A percentile compares a stretch with the other conserved stretches of the same genome.
Evolutionary conservation across 2,113 vertebrate genomes (phyloP).

Genomic region (Pyrgilauda ruficollis): DNA sequence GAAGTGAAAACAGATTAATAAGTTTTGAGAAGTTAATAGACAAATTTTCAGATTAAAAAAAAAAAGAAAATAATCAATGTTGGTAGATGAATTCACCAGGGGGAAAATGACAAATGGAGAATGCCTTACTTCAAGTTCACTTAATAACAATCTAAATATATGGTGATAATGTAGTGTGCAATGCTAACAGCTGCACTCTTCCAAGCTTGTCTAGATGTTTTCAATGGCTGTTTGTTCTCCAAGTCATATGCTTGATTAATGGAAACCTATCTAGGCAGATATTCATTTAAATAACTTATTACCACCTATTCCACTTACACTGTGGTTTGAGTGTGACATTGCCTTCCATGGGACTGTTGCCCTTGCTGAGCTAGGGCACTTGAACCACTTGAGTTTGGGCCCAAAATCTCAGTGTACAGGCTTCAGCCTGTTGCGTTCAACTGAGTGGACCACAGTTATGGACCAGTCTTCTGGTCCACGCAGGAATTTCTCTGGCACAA

Average conservation of each 20-base stretch:
- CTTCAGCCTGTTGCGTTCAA: not conserved
- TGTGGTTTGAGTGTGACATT: not conserved
- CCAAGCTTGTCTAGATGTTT: conserved; percentile 2
- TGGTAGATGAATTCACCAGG: conserved; percentile 22
- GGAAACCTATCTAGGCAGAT: not conserved
- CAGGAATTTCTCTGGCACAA: not conserved
- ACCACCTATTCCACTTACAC: not conserved
- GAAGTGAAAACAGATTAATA: conserved; percentile 48
- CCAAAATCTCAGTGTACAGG: not conserved
- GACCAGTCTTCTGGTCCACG: not conserved
- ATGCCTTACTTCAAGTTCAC: conserved; percentile 39
- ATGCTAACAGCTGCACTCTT: conserved; percentile 23
- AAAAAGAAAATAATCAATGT: not conserved
- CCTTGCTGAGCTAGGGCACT: not conserved
- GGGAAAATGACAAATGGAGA: conserved; percentile 43
- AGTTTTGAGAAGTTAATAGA: conserved; percentile 44
- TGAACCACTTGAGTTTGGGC: not conserved
- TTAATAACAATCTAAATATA: conserved; percentile 57
- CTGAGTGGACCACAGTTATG: no score
- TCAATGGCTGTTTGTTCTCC: not conserved
- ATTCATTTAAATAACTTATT: conserved; percentile 2
- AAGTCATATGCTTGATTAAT: not conserved
- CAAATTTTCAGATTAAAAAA: conserved; percentile 33
- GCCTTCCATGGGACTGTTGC: not conserved
- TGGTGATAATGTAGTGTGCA: conserved; percentile 16